phyloP scores from a whole-genome alignment of 1,140 invertebrate species.

The Ips typographus region DNA sequence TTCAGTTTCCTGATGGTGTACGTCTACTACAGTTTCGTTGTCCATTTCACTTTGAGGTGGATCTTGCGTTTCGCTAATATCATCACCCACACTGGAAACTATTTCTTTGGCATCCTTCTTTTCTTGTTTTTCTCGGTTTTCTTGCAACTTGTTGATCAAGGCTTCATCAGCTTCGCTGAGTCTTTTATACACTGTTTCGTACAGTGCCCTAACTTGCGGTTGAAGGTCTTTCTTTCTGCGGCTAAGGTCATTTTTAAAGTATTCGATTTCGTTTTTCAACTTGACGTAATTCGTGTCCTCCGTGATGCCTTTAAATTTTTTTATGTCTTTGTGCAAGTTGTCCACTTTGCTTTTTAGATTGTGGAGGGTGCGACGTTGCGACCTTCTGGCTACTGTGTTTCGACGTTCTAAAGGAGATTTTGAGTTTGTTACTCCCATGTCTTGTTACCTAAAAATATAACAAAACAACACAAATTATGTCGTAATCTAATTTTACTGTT shows the following conservation, averaged over 20 bases:
- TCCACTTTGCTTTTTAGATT: constrained; percentile 35
- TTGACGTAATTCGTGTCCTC: constrained; percentile 35
- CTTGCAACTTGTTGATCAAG: constrained; percentile 33
- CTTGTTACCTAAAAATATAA: constrained; percentile 9
- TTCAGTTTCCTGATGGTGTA: constrained; percentile 11
- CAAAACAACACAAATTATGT: neutral
- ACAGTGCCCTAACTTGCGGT: constrained; percentile 36
- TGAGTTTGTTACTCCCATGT: constrained; percentile 37
- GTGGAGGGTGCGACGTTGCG: constrained; percentile 39
- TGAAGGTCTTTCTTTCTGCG: constrained; percentile 34
- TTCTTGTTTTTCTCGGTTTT: constrained; percentile 34
- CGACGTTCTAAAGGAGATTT: constrained; percentile 41
- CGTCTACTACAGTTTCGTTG: constrained; percentile 15
- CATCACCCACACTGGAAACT: constrained; percentile 3
- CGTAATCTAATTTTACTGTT: no score
- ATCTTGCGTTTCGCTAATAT: neutral
- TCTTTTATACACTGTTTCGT: constrained; percentile 36
- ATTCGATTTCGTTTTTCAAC: constrained; percentile 34
- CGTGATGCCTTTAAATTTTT: constrained; percentile 40
- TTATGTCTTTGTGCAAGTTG: constrained; percentile 38
- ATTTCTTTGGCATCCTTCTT: constrained; percentile 27
- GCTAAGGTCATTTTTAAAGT: constrained; percentile 30
- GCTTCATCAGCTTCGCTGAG: constrained; percentile 35
- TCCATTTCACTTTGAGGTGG: neutral
- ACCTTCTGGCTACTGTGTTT: constrained; percentile 37